Percentiles rank a stretch among this genome's conserved stretches.
phyloP scores from a whole-genome alignment of 2,797 vertebrate species.

The Cygnus olor region DNA sequence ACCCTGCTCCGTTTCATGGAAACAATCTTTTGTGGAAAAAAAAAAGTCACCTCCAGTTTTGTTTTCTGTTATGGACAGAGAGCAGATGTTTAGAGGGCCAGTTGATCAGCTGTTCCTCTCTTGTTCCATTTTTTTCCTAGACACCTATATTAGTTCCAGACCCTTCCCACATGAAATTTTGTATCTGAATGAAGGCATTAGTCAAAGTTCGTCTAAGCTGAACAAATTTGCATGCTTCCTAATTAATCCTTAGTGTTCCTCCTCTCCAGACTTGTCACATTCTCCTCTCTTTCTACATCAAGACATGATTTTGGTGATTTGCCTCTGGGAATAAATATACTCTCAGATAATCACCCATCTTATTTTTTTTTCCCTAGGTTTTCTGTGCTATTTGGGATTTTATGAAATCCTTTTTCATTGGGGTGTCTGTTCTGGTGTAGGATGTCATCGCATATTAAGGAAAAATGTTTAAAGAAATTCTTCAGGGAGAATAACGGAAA shows the following conservation, averaged over 20 bases:
- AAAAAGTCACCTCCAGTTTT: neutral
- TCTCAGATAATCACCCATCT: neutral
- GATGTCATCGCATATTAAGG: neutral
- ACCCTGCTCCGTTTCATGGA: neutral
- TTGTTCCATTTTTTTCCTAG: accelerated
- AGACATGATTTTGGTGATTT: neutral
- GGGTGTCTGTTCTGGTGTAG: neutral
- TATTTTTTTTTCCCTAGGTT: neutral
- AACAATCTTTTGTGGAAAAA: neutral
- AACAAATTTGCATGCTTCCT: neutral
- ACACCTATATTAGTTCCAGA: neutral
- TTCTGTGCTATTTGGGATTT: neutral
- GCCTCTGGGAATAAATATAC: neutral
- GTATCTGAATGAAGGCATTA: neutral
- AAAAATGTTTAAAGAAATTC: neutral
- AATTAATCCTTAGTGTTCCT: neutral
- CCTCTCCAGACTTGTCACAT: accelerated
- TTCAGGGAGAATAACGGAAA: neutral
- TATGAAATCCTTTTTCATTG: neutral
- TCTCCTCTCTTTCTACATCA: neutral
- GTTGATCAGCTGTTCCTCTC: neutral
- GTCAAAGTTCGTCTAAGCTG: neutral
- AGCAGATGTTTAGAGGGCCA: neutral
- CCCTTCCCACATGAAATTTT: neutral
- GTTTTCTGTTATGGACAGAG: neutral